phyloP scores from a whole-genome alignment of 2,888 invertebrate species.

The Nephrocerus scutellatus region DNA sequence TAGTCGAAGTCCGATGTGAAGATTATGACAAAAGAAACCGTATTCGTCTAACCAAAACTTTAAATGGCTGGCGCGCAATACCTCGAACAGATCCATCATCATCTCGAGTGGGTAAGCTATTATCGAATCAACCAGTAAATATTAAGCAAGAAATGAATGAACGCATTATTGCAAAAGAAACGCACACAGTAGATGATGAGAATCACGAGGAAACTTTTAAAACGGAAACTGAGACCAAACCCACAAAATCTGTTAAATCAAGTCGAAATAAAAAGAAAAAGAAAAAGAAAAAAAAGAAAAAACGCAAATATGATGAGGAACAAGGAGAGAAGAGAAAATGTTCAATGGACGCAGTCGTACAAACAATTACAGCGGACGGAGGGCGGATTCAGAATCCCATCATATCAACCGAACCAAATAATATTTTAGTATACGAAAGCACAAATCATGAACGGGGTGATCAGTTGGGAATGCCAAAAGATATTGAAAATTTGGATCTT shows the following conservation, averaged over 20 bases:
- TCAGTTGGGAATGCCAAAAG: constrained; percentile 5
- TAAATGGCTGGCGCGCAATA: constrained; percentile 74
- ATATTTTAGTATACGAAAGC: constrained; percentile 29
- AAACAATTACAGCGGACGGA: constrained; percentile 2
- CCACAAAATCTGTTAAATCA: no score
- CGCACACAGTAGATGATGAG: no score
- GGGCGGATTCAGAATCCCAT: constrained; percentile 17
- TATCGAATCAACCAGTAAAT: no score
- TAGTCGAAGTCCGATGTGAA: constrained; percentile 78
- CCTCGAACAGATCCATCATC: constrained; percentile 61
- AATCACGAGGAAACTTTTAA: no score
- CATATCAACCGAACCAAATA: constrained; percentile 25
- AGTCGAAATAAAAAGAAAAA: constrained; percentile 8
- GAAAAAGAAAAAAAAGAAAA: constrained; percentile 10
- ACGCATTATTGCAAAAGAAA: no score
- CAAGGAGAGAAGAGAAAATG: background rate
- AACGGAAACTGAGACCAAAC: no score
- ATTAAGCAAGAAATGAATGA: no score
- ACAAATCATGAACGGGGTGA: constrained; percentile 29
- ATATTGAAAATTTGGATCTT: no score
- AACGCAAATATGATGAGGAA: background rate
- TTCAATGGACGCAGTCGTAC: constrained; percentile 1
- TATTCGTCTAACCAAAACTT: constrained; percentile 72
- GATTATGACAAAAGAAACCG: constrained; percentile 82
- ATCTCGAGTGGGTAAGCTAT: constrained; percentile 38